phyloP scores from a whole-genome alignment of 2,113 vertebrate species.

The Callocephalon fimbriatum region DNA sequence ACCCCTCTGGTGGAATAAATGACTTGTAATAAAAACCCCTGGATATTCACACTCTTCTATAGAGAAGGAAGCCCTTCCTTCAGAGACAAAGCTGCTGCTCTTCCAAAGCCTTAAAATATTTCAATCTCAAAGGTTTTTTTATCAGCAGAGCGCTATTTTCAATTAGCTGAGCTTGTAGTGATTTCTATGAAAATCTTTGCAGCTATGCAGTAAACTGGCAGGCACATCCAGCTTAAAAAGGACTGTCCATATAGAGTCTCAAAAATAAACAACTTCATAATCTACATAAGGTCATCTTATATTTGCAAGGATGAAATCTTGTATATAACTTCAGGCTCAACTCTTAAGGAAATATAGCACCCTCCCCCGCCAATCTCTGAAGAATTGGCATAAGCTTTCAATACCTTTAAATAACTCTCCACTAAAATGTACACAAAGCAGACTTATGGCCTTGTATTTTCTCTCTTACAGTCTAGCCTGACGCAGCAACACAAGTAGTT shows the following conservation, averaged over 20 bases:
- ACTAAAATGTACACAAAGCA: not conserved
- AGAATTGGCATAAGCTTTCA: not conserved
- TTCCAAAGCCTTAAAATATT: not conserved
- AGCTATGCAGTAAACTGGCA: not conserved
- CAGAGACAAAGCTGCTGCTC: not conserved
- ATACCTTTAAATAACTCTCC: constrained; percentile 17
- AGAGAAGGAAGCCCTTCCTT: not conserved
- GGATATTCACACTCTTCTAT: not conserved
- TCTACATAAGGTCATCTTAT: not conserved
- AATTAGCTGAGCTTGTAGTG: not conserved
- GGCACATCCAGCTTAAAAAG: not conserved
- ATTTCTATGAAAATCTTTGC: not conserved
- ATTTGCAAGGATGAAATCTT: not conserved
- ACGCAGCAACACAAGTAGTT: not conserved
- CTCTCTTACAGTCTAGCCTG: not conserved
- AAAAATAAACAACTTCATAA: not conserved
- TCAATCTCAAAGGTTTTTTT: not conserved
- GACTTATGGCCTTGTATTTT: not conserved
- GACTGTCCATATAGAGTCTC: not conserved
- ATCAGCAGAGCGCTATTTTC: not conserved
- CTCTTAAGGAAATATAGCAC: not conserved
- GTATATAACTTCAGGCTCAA: not conserved
- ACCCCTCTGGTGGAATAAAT: not conserved
- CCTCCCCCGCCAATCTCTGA: not conserved
- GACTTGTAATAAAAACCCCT: not conserved